Evolutionary conservation across 2,797 vertebrate species (phyloP), one percentile per base, ranked within the genome.

Genomic region (Allobates femoralis): DNA sequence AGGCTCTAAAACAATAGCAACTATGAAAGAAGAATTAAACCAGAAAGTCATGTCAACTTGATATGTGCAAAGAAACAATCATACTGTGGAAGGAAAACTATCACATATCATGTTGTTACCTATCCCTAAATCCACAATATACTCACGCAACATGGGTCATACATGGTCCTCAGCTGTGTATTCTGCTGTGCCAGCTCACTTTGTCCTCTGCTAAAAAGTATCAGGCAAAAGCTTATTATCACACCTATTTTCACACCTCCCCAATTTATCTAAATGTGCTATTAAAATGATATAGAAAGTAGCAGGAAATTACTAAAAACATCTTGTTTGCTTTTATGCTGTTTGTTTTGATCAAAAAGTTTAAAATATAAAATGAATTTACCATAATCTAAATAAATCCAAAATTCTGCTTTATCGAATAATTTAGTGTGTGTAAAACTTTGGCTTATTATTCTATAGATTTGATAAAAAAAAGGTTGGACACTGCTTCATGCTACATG

Each of bases 241-340:
- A 86, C 85, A 81, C 85, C 69, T 81, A 86, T 81, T 64, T 73
- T 86, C 60, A 75, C 85, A 81, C 79, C 85, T 62, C 76, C 84
- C 84, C 12, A 55, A 41, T 46, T 23, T 79, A 79, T 58, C 16
- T 58, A 50, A 16, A 14, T 37, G 16, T 58, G 75, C 30, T 85
- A 71, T 58, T 67, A 53, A 85, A 32, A 23, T 67, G 6, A 74
- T 46, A 50, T 21, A 74, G 15, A 34, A 51, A 5, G 19, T 77
- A 60, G 30, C 71, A 84, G 73, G 83, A 85, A 85, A 56, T 64
- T 11, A 51, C 67, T 21, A 21, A 23, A 37, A 50, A 74, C 11
- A 41, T 41, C 71, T 50, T 32, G 10, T 69, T 71, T 21, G 41
- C 19, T 3, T 46, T 50, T 50, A 23, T 10, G 5, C 2, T 8